Base-by-base conservation (phyloP, 2,797 vertebrate species). In the Chelon auratus region DNA sequence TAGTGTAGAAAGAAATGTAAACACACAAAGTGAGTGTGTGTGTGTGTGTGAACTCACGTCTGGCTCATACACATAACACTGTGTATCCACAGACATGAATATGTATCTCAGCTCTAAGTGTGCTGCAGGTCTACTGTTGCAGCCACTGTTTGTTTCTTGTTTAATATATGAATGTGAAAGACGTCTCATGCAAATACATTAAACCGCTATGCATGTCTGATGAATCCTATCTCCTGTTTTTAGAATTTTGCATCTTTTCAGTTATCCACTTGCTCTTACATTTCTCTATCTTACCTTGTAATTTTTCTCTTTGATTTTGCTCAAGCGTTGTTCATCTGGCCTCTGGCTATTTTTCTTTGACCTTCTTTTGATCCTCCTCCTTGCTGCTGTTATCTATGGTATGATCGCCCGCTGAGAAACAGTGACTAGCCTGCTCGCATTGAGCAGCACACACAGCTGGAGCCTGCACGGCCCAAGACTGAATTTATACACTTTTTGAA, bases 321-420 rank as follows among this genome's bases (percentile, higher is more conserved):
- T 85, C 56, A 17, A 69, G 58, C 59, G 68, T 24, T 37, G 63
- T 42, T 74, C 11, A 36, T 33, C 52, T 72, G 71, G 50, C 56
- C 66, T 63, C 73, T 78, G 20, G 10, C 56, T 73, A 43, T 74
- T 86, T 77, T 11, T 5, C 81, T 67, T 43, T 69, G 77, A 90
- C 85, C 85, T 83, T 73, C 43, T 58, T 33, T 18, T 64, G 69
- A 82, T 82, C 64, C 26, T 58, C 67, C 61, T 65, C 61, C 57
- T 78, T 59, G 15, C 80, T 56, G 67, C 61, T 77, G 55, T 70
- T 58, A 77, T 77, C 72, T 56, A 1, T 53, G 52, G 22, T 53
- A 76, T 82, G 58, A 59, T 83, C 65, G 10, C 86, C 84, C 48
- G 85, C 91, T 83, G 84, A 68, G 79, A 61, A 68, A 86, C 86